These are phyloP conservation scores for Acomys russatus DNA, from an alignment of 2,797 vertebrate genomes.

Conservation along the genomic window DNA sequence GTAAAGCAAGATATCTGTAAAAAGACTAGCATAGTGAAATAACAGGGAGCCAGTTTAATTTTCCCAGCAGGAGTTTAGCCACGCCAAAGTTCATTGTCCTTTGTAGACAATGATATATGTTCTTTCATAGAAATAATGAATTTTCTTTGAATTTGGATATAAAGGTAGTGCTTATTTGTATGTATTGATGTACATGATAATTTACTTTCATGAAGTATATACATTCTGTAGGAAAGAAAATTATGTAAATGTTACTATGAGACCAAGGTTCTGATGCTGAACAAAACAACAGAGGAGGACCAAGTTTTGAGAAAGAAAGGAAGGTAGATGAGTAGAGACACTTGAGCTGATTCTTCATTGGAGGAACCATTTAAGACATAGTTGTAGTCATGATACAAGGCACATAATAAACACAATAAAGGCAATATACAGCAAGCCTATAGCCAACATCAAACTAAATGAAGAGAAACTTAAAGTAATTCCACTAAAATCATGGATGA, in stretches of 20 bases:
- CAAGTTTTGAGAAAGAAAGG: not conserved
- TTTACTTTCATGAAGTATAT: not conserved
- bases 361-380: not conserved
- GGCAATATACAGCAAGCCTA: too few species aligned
- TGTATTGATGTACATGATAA: not conserved
- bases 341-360: conserved; percentile 12
- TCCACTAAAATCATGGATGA: too few species aligned
- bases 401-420: too few species aligned
- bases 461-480: too few species aligned
- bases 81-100: not conserved
- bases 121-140: not conserved
- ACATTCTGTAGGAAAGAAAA: not conserved
- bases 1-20: not conserved
- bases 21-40: not conserved
- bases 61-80: not conserved
- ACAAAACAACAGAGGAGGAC: not conserved
- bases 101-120: not conserved
- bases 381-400: too few species aligned
- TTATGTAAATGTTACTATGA: not conserved
- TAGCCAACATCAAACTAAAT: too few species aligned
- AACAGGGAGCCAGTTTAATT: not conserved
- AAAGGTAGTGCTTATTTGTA: not conserved
- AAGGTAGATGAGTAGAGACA: not conserved
- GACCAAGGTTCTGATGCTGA: not conserved
- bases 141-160: not conserved